Evolutionary conservation across 2,113 vertebrate genomes (phyloP).

Genomic region (Climacteris rufus): DNA sequence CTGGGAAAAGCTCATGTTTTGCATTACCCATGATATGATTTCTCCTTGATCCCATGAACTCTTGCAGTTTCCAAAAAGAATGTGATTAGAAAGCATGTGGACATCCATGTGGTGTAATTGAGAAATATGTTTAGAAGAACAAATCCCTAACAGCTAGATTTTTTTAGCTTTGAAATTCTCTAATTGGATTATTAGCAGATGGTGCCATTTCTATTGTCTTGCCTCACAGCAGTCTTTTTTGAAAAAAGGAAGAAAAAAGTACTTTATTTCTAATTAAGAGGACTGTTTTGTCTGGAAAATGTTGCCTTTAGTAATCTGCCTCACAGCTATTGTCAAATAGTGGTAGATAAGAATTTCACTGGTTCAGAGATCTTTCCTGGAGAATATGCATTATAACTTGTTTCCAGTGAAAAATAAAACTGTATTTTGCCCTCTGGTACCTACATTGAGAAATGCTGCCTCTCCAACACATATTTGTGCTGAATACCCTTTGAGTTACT

Average conservation of each 20-base stretch:
- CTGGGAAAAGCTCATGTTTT: not conserved
- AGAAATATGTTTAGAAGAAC: conserved; percentile 55
- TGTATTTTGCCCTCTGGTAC: no score
- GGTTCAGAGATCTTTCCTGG: not conserved
- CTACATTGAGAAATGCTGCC: not conserved
- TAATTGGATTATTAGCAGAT: conserved; percentile 72
- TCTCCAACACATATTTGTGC: not conserved
- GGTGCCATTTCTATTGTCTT: conserved; percentile 62
- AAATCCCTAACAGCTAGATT: conserved; percentile 23
- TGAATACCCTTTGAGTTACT: not conserved
- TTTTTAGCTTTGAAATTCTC: conserved; percentile 56
- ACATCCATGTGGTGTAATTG: conserved; percentile 12
- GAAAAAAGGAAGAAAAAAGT: conserved; percentile 18
- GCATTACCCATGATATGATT: not conserved
- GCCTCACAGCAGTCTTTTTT: conserved; percentile 27
- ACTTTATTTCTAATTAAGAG: conserved; percentile 42
- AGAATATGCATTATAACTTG: not conserved
- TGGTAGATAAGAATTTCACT: conserved; percentile 14
- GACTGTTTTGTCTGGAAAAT: conserved; percentile 25
- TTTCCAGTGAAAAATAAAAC: not conserved
- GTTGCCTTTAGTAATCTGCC: conserved; percentile 30
- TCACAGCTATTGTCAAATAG: conserved; percentile 43
- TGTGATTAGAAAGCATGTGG: conserved; percentile 48
- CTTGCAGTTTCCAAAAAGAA: conserved; percentile 10
- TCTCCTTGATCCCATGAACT: conserved; percentile 20